Evolutionary conservation across 2,113 vertebrate species (phyloP).

Genomic region (Melierax canorus): DNA sequence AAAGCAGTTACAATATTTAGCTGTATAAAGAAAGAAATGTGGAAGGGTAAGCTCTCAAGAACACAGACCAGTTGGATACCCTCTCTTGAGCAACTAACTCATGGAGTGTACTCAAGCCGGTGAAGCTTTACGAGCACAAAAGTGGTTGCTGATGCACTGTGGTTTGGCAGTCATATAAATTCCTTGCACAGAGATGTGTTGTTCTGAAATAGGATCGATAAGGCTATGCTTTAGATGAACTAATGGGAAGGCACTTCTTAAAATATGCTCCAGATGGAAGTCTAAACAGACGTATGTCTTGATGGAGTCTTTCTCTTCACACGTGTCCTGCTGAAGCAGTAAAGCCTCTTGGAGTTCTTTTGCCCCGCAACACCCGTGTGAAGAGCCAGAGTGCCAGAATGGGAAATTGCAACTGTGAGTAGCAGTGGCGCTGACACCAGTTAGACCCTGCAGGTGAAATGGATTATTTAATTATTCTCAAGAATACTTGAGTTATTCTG

Average conservation of each 20-base stretch:
- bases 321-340: background rate
- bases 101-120: background rate
- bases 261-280: background rate
- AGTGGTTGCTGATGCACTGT: background rate
- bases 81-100: background rate
- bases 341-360: background rate
- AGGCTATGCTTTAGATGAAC: background rate
- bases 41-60: background rate
- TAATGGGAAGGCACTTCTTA: background rate
- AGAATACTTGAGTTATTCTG: background rate
- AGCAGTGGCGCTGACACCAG: background rate
- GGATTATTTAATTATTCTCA: background rate
- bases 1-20: background rate
- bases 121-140: background rate
- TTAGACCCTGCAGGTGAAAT: background rate
- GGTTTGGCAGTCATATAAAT: background rate
- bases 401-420: background rate
- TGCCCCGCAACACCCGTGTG: background rate
- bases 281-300: background rate
- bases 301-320: background rate
- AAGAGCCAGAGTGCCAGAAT: background rate
- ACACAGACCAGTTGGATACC: background rate
- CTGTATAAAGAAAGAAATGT: background rate
- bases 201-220: background rate
- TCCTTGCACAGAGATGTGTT: background rate